Evolutionary conservation across 2,113 vertebrate genomes (phyloP).

Genomic region (Indicator maculatus): DNA sequence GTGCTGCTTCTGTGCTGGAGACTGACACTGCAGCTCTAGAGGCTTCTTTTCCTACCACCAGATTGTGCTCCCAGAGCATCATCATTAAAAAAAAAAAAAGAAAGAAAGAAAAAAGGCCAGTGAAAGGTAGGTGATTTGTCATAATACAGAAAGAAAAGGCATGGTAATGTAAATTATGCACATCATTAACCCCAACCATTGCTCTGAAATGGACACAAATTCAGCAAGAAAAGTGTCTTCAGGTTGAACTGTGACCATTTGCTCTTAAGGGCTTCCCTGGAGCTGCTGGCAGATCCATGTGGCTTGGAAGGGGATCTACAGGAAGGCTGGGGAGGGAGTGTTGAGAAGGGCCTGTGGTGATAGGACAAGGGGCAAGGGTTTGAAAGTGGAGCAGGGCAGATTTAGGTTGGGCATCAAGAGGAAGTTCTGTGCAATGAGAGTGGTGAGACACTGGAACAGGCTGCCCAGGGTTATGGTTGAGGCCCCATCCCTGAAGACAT

Average conservation of each 20-base stretch:
- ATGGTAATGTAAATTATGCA: constrained; percentile 6
- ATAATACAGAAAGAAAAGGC: not conserved
- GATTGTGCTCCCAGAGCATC: fast-evolving
- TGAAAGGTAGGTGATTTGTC: not conserved
- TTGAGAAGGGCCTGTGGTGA: no score
- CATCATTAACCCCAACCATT: not conserved
- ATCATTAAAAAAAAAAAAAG: no score
- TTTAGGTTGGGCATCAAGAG: no score
- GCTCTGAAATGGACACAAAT: not conserved
- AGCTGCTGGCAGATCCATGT: not conserved
- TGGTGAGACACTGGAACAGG: no score
- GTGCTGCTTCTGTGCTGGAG: not conserved
- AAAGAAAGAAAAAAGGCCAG: not conserved
- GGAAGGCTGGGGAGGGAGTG: no score
- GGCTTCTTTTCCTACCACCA: not conserved
- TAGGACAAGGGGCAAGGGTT: no score
- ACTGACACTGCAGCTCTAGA: not conserved
- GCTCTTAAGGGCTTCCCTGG: not conserved
- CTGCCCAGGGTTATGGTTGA: no score
- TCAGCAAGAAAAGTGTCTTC: not conserved
- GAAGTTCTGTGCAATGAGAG: no score
- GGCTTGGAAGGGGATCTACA: no score
- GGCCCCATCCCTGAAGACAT: no score
- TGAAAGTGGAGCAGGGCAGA: no score
- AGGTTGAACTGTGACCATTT: not conserved